phyloP scores from a whole-genome alignment of 2,113 vertebrate species.

The Cavia porcellus region DNA sequence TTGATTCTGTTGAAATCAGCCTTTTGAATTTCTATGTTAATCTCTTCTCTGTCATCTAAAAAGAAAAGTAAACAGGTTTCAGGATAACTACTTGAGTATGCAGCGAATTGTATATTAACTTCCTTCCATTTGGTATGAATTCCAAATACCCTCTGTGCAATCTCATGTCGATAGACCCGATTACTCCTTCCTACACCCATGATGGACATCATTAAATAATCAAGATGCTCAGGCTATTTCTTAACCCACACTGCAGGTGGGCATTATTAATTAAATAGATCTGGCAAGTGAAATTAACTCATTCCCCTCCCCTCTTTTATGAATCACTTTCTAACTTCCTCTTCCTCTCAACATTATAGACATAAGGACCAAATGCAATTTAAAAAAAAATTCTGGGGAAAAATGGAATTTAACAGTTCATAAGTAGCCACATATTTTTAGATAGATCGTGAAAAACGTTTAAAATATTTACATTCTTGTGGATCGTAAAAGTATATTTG shows the following conservation, averaged over 20 bases:
- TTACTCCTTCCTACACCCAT: background rate
- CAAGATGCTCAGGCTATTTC: background rate
- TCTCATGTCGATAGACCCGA: background rate
- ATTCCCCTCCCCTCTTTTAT: background rate
- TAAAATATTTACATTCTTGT: background rate
- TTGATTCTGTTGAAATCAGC: background rate
- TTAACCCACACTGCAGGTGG: background rate
- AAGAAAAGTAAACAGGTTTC: constrained; percentile 38
- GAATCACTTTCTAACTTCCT: constrained; percentile 29
- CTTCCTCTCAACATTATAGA: constrained; percentile 18
- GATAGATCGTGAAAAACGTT: background rate
- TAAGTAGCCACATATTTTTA: constrained; percentile 21
- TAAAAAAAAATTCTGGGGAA: background rate
- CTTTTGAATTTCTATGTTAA: background rate
- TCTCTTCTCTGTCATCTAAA: constrained; percentile 20
- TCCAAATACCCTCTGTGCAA: background rate
- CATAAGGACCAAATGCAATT: background rate
- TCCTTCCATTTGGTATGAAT: constrained; percentile 49
- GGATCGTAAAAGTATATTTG: constrained; percentile 40
- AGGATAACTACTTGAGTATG: constrained; percentile 25
- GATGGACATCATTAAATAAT: background rate
- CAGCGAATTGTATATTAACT: constrained; percentile 1
- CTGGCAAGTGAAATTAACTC: background rate
- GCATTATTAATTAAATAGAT: constrained; percentile 28
- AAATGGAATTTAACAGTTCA: background rate